These are phyloP conservation scores for Hyposoter didymator DNA, from an alignment of 2,888 invertebrate genomes.

Conservation along the genomic window DNA sequence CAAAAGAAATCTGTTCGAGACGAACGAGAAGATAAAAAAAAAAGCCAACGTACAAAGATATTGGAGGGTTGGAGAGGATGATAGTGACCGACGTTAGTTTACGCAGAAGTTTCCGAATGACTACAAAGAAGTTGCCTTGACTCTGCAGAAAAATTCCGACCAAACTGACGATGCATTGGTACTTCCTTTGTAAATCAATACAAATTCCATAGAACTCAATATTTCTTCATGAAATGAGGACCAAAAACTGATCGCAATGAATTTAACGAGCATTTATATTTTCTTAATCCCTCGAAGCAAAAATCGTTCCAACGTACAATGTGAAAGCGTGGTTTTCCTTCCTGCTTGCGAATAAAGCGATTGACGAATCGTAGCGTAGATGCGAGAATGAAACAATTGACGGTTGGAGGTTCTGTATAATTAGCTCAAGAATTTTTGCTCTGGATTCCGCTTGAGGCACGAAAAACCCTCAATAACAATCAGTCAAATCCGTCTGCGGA, in stretches of 20 bases:
- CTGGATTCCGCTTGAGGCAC: constrained; percentile 36
- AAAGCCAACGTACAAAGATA: constrained; percentile 34
- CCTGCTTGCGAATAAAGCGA: neutral
- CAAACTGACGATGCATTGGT: neutral
- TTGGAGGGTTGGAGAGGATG: neutral
- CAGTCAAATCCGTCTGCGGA: constrained; percentile 63
- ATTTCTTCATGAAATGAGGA: neutral
- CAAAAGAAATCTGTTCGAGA: neutral
- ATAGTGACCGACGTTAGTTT: constrained; percentile 50
- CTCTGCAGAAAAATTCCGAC: neutral
- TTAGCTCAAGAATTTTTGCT: constrained; percentile 37
- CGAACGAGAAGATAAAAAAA: constrained; percentile 18
- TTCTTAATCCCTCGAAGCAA: neutral
- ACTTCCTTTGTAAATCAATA: neutral
- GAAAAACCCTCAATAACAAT: constrained; percentile 74
- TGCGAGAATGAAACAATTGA: constrained; percentile 52
- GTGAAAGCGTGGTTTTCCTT: neutral
- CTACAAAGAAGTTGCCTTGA: constrained; percentile 69
- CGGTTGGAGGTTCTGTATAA: constrained; percentile 39
- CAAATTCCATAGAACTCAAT: neutral
- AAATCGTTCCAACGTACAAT: constrained; percentile 7
- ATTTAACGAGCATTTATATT: neutral
- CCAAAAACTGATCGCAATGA: neutral
- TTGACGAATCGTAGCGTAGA: constrained; percentile 18
- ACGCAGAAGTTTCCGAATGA: constrained; percentile 68